Conservation (phyloP, 2,888 invertebrate species). For the Euclidia mi region DNA sequence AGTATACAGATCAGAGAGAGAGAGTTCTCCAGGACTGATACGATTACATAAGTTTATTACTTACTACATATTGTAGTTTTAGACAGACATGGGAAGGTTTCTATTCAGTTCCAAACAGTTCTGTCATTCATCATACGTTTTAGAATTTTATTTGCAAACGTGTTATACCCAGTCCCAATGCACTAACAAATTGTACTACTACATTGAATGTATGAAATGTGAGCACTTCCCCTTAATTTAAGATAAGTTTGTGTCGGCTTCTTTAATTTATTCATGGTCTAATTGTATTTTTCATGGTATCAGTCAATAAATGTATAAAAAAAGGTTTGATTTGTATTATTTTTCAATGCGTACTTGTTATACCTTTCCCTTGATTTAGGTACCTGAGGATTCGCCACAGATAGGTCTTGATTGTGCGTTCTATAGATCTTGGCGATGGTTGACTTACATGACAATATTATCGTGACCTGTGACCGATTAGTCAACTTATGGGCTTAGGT, state of each 20-base stretch:
- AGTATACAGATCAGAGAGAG: conserved; percentile 3
- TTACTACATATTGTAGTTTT: not conserved
- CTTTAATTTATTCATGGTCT: conserved; percentile 29
- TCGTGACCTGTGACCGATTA: too few species aligned
- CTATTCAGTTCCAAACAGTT: conserved; percentile 20
- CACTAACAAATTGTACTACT: too few species aligned
- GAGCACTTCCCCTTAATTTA: conserved; percentile 19
- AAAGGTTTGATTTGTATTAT: not conserved
- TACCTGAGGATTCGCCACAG: too few species aligned
- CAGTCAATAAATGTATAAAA: conserved; percentile 16
- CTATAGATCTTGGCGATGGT: too few species aligned
- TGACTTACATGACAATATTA: too few species aligned
- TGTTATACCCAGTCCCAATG: not conserved
- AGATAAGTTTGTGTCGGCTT: conserved; percentile 36
- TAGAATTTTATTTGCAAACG: conserved; percentile 7
- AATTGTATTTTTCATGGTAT: conserved; percentile 35
- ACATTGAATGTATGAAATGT: too few species aligned
- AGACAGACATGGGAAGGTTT: not conserved
- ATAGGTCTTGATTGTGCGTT: too few species aligned
- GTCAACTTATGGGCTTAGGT: too few species aligned
- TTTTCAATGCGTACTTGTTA: not conserved
- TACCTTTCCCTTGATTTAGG: too few species aligned
- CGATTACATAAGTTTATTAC: not conserved
- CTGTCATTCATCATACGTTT: conserved; percentile 8
- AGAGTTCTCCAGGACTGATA: conserved; percentile 24